Base-by-base conservation (phyloP, 2,113 vertebrate species). In the Scytalopus superciliaris region DNA sequence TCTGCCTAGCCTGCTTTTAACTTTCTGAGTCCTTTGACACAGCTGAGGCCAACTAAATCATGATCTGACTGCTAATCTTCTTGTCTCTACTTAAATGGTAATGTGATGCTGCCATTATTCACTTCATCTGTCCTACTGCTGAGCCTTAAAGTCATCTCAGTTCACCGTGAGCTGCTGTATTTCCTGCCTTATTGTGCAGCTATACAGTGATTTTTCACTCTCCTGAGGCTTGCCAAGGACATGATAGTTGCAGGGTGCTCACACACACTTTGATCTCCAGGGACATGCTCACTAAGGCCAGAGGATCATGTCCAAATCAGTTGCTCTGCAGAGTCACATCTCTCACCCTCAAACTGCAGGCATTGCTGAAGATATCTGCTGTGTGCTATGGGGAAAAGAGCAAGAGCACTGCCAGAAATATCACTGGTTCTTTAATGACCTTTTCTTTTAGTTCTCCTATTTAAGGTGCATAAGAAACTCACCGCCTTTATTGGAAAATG, bases 111-210 rank as follows among this genome's bases (percentile, higher is more conserved):
- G 69, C 27, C 12, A 56, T 94, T 90, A 96, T 70, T 89, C 56
- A 79, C 59, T 89, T 92, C 66, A 84, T 91, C 73, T 88, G 60
- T 57, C 47, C 83, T 92, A 52, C 21, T 81, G 44, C 66, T 87
- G 39, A 66, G 66, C 74, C 45, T 69, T 91, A 42, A 94, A 93
- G 91, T 73, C 70, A 95, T 66, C n/a, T 84, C 33, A 75, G 74
- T 57, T 90, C 84, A 93, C 22, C 19, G 35, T 6, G 40, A 87
- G 84, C 84, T 87, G 81, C 62, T 79, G 18, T 60, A 62, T 45
- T 64, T 91, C 62, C 49, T 89, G 56, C 40, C 23, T 79, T 45
- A n/a, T 6, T 66, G 63, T 50, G 47, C 56, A 84, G 64, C 50
- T 70, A 35, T 30, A 62, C 3, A 33, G 23, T 14, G 35, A 69